Conservation (phyloP, 2,888 invertebrate species). For the Eucriotettix oculatus region DNA sequence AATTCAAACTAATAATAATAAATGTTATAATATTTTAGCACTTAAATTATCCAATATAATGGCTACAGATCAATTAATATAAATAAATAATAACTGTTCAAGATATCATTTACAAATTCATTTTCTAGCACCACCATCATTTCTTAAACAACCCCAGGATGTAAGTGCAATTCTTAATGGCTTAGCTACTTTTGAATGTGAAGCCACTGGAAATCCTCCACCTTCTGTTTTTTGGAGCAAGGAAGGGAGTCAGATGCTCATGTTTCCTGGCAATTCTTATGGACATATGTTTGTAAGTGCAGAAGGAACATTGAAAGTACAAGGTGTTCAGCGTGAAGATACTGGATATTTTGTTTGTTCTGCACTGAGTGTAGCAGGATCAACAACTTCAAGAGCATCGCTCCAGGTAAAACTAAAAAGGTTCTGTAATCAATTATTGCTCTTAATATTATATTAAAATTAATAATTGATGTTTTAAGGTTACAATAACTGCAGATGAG, state of each 20-base stretch:
- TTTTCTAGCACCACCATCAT: slow-evolving; percentile 65
- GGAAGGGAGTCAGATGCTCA: slow-evolving; percentile 74
- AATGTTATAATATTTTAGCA: too few relatives aligned
- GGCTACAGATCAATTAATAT: too few relatives aligned
- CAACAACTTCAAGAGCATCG: slow-evolving; percentile 69
- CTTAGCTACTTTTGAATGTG: slow-evolving; percentile 77
- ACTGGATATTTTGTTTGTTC: slow-evolving; percentile 84
- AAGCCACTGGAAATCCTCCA: slow-evolving; percentile 77
- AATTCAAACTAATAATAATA: too few relatives aligned
- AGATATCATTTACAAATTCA: background rate
- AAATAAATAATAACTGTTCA: background rate
- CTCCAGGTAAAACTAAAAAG: slow-evolving; percentile 46
- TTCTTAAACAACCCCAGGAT: slow-evolving; percentile 69
- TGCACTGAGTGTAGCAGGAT: slow-evolving; percentile 88
- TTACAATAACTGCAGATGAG: slow-evolving; percentile 53
- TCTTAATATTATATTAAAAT: background rate
- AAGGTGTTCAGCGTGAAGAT: slow-evolving; percentile 50
- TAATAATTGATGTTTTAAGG: slow-evolving; percentile 26
- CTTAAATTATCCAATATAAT: too few relatives aligned
- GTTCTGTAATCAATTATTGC: slow-evolving; percentile 3
- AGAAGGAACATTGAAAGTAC: slow-evolving; percentile 51
- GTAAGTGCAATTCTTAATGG: slow-evolving; percentile 75
- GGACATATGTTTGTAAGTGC: slow-evolving; percentile 49
- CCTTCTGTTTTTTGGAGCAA: slow-evolving; percentile 93
- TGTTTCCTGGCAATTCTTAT: slow-evolving; percentile 63